A percentile compares a stretch with the other conserved stretches of the same genome.
These are phyloP conservation scores for Isotomurus palustris DNA, from an alignment of 2,888 invertebrate genomes.

Conservation along the genomic window DNA sequence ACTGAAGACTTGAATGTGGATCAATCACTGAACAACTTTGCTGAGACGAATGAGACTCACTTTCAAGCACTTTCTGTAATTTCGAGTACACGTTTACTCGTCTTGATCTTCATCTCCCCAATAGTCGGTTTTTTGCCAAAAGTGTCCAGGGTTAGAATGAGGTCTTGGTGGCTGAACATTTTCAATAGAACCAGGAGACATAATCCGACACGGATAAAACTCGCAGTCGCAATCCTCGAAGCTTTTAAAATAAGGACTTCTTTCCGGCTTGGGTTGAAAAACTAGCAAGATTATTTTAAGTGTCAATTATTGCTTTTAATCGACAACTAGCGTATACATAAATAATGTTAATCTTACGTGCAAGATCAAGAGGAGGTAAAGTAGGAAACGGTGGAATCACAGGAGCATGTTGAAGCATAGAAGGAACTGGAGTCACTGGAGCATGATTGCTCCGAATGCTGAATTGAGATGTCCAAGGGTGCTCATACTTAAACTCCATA, in stretches of 20 bases:
- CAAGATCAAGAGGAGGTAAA: conserved; percentile 6
- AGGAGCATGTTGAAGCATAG: no score
- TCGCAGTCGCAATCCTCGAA: conserved; percentile 9
- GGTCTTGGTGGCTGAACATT: conserved; percentile 3
- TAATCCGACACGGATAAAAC: conserved; percentile 5
- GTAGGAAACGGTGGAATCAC: not conserved
- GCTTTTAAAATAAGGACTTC: conserved; percentile 3
- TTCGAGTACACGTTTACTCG: not conserved
- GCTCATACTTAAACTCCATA: not conserved
- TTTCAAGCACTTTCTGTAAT: not conserved
- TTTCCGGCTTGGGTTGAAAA: conserved; percentile 5
- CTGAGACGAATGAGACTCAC: no score
- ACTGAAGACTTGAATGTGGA: no score
- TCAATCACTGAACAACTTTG: no score
- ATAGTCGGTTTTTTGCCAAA: not conserved
- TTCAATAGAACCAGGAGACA: not conserved
- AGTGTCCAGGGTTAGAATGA: conserved; percentile 8
- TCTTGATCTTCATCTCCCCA: conserved; percentile 6
- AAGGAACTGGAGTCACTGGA: no score
- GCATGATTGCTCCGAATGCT: no score
- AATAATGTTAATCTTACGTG: not conserved
- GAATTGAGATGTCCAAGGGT: no score
- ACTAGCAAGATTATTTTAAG: not conserved
- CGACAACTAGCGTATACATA: not conserved
- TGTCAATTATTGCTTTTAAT: no score